Evolutionary conservation across 2,888 invertebrate genomes (phyloP).

Genomic region (Phyto melanocephala): DNA sequence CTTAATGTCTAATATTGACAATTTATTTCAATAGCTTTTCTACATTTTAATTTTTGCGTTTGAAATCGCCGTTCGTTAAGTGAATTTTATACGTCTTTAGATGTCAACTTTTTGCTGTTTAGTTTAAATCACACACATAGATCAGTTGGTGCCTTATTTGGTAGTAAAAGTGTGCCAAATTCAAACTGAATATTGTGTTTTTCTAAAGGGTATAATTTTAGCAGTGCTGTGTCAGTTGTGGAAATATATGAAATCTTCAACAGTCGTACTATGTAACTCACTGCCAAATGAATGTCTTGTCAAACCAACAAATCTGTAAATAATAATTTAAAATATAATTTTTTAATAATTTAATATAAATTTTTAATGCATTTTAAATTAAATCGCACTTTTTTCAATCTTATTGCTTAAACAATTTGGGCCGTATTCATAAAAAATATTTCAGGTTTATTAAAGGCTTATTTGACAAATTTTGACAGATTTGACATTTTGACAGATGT

Average conservation of each 20-base stretch:
- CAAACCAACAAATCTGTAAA: too few relatives aligned
- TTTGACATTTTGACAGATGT: too few relatives aligned
- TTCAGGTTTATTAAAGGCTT: too few relatives aligned
- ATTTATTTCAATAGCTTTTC: slow-evolving; percentile 29
- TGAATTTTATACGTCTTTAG: background rate
- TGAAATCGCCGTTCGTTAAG: slow-evolving; percentile 20
- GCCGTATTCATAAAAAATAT: too few relatives aligned
- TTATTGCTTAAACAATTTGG: too few relatives aligned
- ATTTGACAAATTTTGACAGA: too few relatives aligned
- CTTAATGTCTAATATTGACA: slow-evolving; percentile 40
- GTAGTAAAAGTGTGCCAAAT: slow-evolving; percentile 40
- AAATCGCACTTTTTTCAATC: too few relatives aligned
- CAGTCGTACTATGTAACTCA: too few relatives aligned
- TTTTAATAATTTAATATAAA: too few relatives aligned
- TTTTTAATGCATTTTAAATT: background rate
- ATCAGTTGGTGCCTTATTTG: slow-evolving; percentile 13
- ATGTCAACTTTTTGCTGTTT: background rate
- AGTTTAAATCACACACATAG: background rate
- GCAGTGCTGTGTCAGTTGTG: background rate
- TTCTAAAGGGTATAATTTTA: background rate
- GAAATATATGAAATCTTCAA: slow-evolving; percentile 8
- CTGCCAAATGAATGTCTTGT: too few relatives aligned
- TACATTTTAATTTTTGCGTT: background rate
- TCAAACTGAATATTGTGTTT: background rate
- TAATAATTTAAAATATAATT: too few relatives aligned